These are phyloP conservation scores for Lethocerus indicus DNA, from an alignment of 1,140 invertebrate genomes.

Conservation along the genomic window DNA sequence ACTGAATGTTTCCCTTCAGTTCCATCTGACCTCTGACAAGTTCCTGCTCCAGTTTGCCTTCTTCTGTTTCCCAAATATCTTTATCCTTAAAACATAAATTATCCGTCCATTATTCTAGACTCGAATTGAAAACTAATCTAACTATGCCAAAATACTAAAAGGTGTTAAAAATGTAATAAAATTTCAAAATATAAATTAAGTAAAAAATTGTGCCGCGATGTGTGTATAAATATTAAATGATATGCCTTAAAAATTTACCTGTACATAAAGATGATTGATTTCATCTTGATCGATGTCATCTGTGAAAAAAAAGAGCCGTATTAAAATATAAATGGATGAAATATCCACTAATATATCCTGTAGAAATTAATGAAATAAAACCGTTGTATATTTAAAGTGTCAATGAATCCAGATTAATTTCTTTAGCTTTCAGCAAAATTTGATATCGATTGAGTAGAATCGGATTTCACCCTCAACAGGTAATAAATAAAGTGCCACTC, in stretches of 20 bases:
- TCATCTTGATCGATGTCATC: too few species aligned
- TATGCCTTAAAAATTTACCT: too few species aligned
- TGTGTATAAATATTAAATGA: too few species aligned
- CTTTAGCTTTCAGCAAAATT: not conserved
- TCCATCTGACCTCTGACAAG: slow-evolving; percentile 3
- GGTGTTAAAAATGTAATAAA: too few species aligned
- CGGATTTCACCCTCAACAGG: not conserved
- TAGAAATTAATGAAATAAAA: too few species aligned
- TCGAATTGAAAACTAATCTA: slow-evolving; percentile 17
- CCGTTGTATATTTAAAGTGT: slow-evolving; percentile 12
- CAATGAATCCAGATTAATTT: not conserved
- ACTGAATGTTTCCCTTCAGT: slow-evolving; percentile 13
- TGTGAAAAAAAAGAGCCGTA: too few species aligned
- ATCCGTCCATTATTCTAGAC: not conserved
- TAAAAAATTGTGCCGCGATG: too few species aligned
- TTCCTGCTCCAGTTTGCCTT: not conserved
- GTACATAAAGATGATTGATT: too few species aligned
- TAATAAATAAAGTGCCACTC: not conserved
- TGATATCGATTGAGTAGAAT: not conserved
- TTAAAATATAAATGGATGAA: too few species aligned
- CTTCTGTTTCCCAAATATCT: not conserved
- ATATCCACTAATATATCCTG: too few species aligned
- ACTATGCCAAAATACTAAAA: slow-evolving; percentile 13
- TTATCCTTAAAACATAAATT: not conserved
- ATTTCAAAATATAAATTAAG: too few species aligned